These are phyloP conservation scores for Enteromius trimaculatus DNA, from an alignment of 2,797 vertebrate species.

Conservation along the genomic window DNA sequence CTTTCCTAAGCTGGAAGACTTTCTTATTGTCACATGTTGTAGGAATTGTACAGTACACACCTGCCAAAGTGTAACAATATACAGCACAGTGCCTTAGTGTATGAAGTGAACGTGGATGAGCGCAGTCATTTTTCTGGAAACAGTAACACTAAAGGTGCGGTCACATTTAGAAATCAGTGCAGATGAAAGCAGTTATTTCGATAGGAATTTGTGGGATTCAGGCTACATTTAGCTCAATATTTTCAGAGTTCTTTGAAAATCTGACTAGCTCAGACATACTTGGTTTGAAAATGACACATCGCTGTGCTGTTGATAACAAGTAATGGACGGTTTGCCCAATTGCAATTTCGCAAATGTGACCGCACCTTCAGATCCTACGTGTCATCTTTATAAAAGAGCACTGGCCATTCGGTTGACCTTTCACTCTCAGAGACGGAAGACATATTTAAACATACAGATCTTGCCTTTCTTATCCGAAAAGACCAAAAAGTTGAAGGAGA, in stretches of 20 bases:
- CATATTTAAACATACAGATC: conserved; percentile 66
- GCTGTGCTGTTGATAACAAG: background rate
- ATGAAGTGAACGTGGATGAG: conserved; percentile 65
- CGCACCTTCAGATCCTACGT: conserved; percentile 46
- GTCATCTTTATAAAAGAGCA: conserved; percentile 36
- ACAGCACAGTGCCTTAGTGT: conserved; percentile 96
- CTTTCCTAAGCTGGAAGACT: conserved; percentile 88
- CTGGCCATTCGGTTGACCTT: conserved; percentile 58
- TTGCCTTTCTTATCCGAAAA: conserved; percentile 77
- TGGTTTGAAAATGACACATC: background rate
- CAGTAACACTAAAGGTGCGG: conserved; percentile 16
- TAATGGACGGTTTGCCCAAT: background rate
- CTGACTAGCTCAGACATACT: background rate
- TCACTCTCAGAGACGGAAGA: conserved; percentile 47
- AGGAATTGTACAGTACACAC: conserved; percentile 87
- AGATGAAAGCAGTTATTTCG: background rate
- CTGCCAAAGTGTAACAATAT: conserved; percentile 94
- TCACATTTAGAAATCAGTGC: background rate
- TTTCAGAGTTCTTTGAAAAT: too few species aligned
- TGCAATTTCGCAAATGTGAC: background rate
- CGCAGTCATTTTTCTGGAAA: conserved; percentile 19
- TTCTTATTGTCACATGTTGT: conserved; percentile 81
- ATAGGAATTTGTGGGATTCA: background rate
- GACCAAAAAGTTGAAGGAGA: conserved; percentile 75
- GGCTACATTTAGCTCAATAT: background rate